Evolutionary conservation across 1,140 invertebrate species (phyloP).

Genomic region (Parasteatoda tepidariorum): DNA sequence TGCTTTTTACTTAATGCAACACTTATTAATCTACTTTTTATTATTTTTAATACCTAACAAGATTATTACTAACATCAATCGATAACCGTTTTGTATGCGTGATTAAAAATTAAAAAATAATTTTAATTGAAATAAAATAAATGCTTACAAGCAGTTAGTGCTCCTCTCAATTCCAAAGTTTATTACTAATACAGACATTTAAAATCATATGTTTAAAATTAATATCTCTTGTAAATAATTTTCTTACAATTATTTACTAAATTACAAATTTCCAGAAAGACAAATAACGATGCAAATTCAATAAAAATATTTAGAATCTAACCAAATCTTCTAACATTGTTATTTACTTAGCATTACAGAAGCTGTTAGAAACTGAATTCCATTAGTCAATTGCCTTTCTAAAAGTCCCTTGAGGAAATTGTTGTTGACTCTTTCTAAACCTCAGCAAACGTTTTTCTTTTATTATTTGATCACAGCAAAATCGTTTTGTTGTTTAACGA

Average conservation of each 20-base stretch:
- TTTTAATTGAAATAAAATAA: too few relatives aligned
- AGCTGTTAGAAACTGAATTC: neutral
- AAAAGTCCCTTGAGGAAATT: neutral
- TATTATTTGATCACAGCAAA: constrained; percentile 20
- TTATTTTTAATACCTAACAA: too few relatives aligned
- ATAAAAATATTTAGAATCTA: neutral
- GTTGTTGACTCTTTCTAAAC: constrained; percentile 21
- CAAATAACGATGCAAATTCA: neutral
- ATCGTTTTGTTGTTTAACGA: constrained; percentile 14
- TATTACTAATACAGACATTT: neutral
- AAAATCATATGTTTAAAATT: neutral
- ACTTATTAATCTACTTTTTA: too few relatives aligned
- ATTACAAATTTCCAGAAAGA: too few relatives aligned
- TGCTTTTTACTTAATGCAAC: too few relatives aligned
- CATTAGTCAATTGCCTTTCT: constrained; percentile 32
- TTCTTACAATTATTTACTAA: too few relatives aligned
- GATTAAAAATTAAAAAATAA: too few relatives aligned
- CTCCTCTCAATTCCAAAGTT: too few relatives aligned
- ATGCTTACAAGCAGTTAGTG: too few relatives aligned
- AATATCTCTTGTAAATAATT: neutral
- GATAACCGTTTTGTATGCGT: too few relatives aligned
- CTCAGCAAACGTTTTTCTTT: constrained; percentile 39
- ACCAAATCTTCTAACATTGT: neutral
- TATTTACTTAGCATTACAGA: constrained; percentile 28
- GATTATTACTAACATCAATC: too few relatives aligned